Evolutionary conservation across 2,888 invertebrate genomes (phyloP), one percentile per base, ranked within the genome.

Genomic region (Cordilura impudica): DNA sequence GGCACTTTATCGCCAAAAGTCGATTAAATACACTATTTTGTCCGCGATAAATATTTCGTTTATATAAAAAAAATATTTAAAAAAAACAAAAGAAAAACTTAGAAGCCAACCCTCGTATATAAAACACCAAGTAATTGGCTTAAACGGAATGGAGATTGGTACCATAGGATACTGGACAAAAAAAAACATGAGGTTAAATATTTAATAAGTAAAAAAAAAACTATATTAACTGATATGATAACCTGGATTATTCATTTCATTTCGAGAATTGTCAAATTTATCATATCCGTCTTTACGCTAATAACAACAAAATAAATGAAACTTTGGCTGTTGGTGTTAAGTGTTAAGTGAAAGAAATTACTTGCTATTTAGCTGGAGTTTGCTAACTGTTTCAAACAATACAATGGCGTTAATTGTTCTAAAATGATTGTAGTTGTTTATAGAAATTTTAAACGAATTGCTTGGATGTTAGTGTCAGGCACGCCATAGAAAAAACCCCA

Each of bases 401-500:
- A 31, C 10, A 31, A 4, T 6, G 8, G 31, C 12, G 31, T 31
- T 31, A 31, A 31, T 31, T 31, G 31, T 10, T 31, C 8, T 31
- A 12, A 31, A 31, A 8, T 31, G 31, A 12, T 31, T 31, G 31
- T n/a, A n/a, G 10, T 31, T 31, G 31, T 8, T 31, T 10, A 31
- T 2, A 6, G 12, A 31, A 31, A 10, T 31, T 2, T 31, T 35
- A 39, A 43, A 60, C 14, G 19, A 63, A n/a, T 6, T 29, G n/a
- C 29, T 53, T n/a, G n/a, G 2, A 26, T 35, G n/a, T 19, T 2
- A 39, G 18, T 66, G 66, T 58, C 53, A 53, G 43, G 47, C 26
- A 69, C 49, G 56, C 39, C 18, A 21, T 31, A 31, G 16, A 12
- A 56, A 73, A 51, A 74, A 47, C 35, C 29, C 65, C 67, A 61